Evolutionary conservation across 2,888 invertebrate genomes (phyloP), one percentile per base, ranked within the genome.

Genomic region (Drosophila aldrichi): DNA sequence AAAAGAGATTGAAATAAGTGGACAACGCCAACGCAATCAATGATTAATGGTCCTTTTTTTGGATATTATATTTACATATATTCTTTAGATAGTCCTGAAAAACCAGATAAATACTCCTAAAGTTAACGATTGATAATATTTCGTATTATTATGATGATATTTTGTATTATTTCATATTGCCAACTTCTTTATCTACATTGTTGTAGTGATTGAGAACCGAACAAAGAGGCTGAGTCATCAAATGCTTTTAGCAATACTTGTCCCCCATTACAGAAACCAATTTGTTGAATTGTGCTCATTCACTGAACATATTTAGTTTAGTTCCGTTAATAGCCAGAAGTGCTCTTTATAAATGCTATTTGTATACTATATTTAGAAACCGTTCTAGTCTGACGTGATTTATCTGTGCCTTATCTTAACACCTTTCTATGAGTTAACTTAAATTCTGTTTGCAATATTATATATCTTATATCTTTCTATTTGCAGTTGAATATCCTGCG

Each of bases 401-500:
- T 43, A 41, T 41, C 9, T 18, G 2, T 43, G 20, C 43, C 16
- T 36, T 36, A 12, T 36, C 36, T 14, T 9, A 32, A 32, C 2
- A 32, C 32, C 9, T 2, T 7, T 29, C 7, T 29, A 7, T 9
- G 9, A 36, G 36, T 5, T 7, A 7, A 16, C 16, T 38, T 8
- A 38, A 8, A 38, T 16, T 16, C 5, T 6, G 6, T 36, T 2
- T 12, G 2, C 6, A 16, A 36, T 6, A 16, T n/a, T n/a, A n/a
- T n/a, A n/a, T n/a, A n/a, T n/a, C n/a, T n/a, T n/a, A n/a, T n/a
- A n/a, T n/a, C n/a, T n/a, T n/a, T n/a, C 1, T 22, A n/a, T 52
- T 52, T 70, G 0, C 70, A 92, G 92, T 90, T 74, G 88, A 89
- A 52, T 81, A 81, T 62, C 80, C 82, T 7, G 22, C 63, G 5